phyloP scores from a whole-genome alignment of 2,888 invertebrate species.

The Leptinotarsa juncta region DNA sequence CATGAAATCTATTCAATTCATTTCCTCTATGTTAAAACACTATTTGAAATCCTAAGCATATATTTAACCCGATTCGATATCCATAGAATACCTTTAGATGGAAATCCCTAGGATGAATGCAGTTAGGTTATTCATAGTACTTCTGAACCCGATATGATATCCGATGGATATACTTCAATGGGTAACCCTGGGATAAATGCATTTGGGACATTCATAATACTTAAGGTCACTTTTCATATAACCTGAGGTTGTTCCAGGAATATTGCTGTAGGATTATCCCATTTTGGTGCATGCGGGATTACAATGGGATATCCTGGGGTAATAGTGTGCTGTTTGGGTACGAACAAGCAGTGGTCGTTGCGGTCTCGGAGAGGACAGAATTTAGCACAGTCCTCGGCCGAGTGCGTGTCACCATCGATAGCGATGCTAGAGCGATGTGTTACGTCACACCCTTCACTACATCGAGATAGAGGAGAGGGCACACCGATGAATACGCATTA shows the following conservation, averaged over 20 bases:
- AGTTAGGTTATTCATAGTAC: neutral
- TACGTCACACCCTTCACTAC: too few relatives aligned
- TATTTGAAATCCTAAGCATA: too few relatives aligned
- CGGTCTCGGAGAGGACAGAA: too few relatives aligned
- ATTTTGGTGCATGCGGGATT: conserved; percentile 3
- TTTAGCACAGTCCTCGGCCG: too few relatives aligned
- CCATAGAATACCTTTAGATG: neutral
- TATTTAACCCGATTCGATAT: neutral
- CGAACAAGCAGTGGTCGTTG: too few relatives aligned
- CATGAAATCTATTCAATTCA: neutral
- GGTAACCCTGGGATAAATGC: conserved; percentile 12
- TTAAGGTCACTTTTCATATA: neutral
- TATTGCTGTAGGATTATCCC: neutral
- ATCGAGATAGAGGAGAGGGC: too few relatives aligned
- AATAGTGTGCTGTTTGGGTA: too few relatives aligned
- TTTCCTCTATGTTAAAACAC: too few relatives aligned
- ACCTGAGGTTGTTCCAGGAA: conserved; percentile 2
- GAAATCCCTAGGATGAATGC: neutral
- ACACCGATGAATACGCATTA: too few relatives aligned
- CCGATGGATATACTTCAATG: conserved; percentile 2
- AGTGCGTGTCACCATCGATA: too few relatives aligned
- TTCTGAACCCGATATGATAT: neutral
- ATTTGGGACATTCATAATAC: neutral
- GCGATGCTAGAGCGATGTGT: too few relatives aligned
- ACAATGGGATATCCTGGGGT: too few relatives aligned